Evolutionary conservation across 64 coral and sea anemone genomes (phyloP), one percentile per base, ranked within the genome.

Genomic region (Acropora tenuis): DNA sequence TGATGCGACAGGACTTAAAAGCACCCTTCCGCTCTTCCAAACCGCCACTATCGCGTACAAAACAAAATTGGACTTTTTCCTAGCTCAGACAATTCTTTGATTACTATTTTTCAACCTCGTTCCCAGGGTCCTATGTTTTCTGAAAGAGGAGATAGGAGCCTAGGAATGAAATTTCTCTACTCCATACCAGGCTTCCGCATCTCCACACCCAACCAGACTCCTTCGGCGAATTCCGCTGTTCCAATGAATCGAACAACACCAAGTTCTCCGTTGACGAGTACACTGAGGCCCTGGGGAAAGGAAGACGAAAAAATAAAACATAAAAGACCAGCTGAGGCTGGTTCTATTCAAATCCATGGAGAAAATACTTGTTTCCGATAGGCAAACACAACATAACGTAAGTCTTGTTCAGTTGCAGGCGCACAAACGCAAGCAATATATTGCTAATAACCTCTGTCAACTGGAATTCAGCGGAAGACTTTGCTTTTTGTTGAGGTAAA

Each of bases 241-340:
- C 95, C 95, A 49, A 97, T 97, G 63, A 84, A 97, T n/a, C 95
- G 92, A 43, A 97, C 88, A 41, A 97, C 95, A 41, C 95, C 95
- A 63, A 97, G 80, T 46, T 97, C 95, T 50, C 92, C 88, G 41
- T 97, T 93, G 0, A 97, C 88, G 44, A 94, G 84, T 13, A 97
- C 90, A 19, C 92, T 91, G 67, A 94, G 94, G 50, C 95, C 95
- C 95, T 97, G 48, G 47, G 75, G 7, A 18, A 93, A 41, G 11
- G 1, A 42, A 17, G 30, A 30, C 15, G 55, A 42, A 78, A 78
- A 42, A 8, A 82, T 48, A 5, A 55, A 10, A 7, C 10, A 5
- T 55, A 55, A 13, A 30, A 30, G 30, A 30, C 30, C 52, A 55
- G 9, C 4, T 55, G 52, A 5, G 52, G 4, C 4, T 5, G 60